Evolutionary conservation across 2,113 vertebrate species (phyloP).

Genomic region (Pelmatolapia mariae): DNA sequence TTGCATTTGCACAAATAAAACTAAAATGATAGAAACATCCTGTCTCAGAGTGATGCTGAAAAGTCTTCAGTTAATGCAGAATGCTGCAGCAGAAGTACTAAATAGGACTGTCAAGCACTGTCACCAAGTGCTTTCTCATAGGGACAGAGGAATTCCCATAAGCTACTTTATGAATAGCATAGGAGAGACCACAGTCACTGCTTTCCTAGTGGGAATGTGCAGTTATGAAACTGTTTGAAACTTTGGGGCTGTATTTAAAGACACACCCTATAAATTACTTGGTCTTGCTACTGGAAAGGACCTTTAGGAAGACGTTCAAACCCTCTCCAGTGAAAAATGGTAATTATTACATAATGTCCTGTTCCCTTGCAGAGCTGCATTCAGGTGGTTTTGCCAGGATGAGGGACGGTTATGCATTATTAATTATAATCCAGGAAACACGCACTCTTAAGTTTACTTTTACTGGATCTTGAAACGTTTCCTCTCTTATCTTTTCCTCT

Average conservation of each 20-base stretch:
- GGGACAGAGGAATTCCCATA: background rate
- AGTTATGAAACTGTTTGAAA: background rate
- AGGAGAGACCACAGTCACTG: background rate
- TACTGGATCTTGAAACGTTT: background rate
- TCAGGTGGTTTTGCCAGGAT: background rate
- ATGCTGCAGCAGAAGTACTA: background rate
- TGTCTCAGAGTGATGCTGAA: background rate
- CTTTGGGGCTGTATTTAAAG: background rate
- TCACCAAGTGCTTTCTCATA: background rate
- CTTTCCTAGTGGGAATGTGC: background rate
- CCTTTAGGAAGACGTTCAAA: background rate
- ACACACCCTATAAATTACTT: background rate
- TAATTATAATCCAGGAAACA: background rate
- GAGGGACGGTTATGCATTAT: background rate
- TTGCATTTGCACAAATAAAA: background rate
- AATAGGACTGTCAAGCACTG: background rate
- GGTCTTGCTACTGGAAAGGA: background rate
- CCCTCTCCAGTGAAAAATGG: background rate
- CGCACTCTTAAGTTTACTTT: background rate
- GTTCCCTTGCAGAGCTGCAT: background rate
- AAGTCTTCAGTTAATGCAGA: background rate
- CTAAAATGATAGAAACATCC: background rate
- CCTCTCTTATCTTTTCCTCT: background rate
- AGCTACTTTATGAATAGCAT: background rate
- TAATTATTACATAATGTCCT: background rate